Conservation (phyloP, 1,140 invertebrate species). For the Nasonia vitripennis region DNA sequence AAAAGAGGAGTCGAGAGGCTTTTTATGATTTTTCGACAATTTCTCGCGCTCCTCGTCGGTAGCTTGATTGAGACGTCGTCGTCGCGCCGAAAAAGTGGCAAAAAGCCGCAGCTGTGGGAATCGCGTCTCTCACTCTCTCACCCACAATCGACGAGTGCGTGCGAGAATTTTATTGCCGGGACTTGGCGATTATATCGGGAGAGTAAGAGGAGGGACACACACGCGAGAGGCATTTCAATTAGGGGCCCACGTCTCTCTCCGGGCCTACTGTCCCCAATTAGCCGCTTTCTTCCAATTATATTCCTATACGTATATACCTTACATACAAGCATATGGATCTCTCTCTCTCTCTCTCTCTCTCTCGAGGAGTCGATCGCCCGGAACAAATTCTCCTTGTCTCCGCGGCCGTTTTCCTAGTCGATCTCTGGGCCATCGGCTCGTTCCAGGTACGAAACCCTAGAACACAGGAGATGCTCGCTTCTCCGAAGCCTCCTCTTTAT, state of each 20-base stretch:
- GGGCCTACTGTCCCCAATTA: constrained; percentile 39
- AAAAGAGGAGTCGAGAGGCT: background rate
- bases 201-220: background rate
- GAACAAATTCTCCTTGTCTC: constrained; percentile 28
- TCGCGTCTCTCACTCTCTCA: no score
- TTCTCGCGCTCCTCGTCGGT: background rate
- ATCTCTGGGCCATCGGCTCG: background rate
- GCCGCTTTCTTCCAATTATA: constrained; percentile 45
- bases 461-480: constrained; percentile 7
- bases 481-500: constrained; percentile 10
- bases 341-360: background rate
- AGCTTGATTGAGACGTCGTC: background rate
- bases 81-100: no score
- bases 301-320: background rate
- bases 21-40: background rate
- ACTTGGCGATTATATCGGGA: constrained; percentile 39
- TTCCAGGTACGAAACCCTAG: constrained; percentile 9
- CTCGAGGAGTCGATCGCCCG: background rate
- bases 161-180: constrained; percentile 38
- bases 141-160: background rate
- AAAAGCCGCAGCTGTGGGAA: no score
- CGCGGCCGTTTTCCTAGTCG: background rate
- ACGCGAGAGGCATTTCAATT: constrained; percentile 52
- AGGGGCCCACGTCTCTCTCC: background rate
- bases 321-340: background rate